Evolutionary conservation across 2,888 invertebrate genomes (phyloP), one percentile per base, ranked within the genome.

Genomic region (Cheiracanthium punctorium): DNA sequence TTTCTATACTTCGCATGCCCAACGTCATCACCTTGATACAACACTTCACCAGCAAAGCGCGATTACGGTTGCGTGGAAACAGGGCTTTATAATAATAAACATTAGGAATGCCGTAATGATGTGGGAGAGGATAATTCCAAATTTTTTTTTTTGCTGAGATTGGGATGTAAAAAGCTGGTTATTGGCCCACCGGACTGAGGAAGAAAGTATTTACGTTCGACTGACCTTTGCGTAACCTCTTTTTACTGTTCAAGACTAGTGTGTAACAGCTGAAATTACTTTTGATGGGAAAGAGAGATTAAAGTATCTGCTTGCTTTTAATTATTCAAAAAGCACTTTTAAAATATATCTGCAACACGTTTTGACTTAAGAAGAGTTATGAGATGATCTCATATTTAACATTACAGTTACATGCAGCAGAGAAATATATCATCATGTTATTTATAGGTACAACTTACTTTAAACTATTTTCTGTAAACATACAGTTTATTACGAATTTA

Each of bases 61-160:
- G 58, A 58, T 58, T 58, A 58, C 58, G 24, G 20, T 58, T 58
- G 58, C 58, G 58, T 58, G 58, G 58, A 58, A 58, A 58, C 58
- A 24, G 58, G 24, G 24, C 20, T 58, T 58, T 58, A 58, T 58
- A 58, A 58, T 58, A 58, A 58, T 24, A 58, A 58, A 58, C 58
- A 58, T 58, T 58, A 58, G 1, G 58, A 58, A 58, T 58, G 58
- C 58, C 58, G 2, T 58, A 58, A 58, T 58, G 58, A 58, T 58
- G 58, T 58, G 58, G 58, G 58, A 58, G 58, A 58, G 24, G 24
- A 58, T 24, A 58, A 58, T 24, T 58, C 24, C 24, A 58, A 24
- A 37, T 37, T 7, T 37, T n/a, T n/a, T 24, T 58, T 24, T 58
- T 24, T 24, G 24, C 24, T 58, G 58, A 58, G 58, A 58, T 58